Evolutionary conservation across 2,888 invertebrate genomes (phyloP).

Genomic region (Helleia helle): DNA sequence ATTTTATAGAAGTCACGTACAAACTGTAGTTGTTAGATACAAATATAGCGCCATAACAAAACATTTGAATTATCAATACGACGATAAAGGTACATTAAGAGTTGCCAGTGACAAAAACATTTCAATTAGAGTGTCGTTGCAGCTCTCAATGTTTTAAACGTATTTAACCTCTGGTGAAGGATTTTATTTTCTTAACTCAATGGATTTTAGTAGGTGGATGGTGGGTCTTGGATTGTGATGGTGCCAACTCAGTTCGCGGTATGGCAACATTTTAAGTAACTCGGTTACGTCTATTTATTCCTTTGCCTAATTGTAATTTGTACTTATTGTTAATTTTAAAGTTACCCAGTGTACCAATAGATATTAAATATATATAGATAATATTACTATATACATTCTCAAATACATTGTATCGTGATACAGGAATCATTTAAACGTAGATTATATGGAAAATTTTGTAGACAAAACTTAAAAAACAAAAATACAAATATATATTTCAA

Average conservation of each 20-base stretch:
- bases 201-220: not conserved
- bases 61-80: too few species aligned
- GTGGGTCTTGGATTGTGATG: slow-evolving; percentile 4
- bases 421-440: slow-evolving; percentile 14
- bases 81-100: too few species aligned
- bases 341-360: slow-evolving; percentile 11
- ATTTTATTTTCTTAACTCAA: not conserved
- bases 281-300: not conserved
- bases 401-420: slow-evolving; percentile 3
- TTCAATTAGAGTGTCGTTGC: too few species aligned
- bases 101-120: too few species aligned
- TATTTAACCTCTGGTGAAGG: slow-evolving; percentile 5
- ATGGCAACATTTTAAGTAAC: not conserved
- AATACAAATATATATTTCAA: too few species aligned
- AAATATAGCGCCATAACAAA: too few species aligned
- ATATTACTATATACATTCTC: too few species aligned
- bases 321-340: not conserved
- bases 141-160: too few species aligned
- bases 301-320: not conserved
- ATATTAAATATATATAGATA: not conserved
- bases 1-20: too few species aligned
- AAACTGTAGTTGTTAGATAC: too few species aligned
- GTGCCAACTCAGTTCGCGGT: not conserved
- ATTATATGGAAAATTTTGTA: too few species aligned
- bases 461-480: too few species aligned